A percentile compares a stretch with the other conserved stretches of the same genome.
Conservation (phyloP, 2,113 vertebrate genomes). For the Microtus richardsoni region DNA sequence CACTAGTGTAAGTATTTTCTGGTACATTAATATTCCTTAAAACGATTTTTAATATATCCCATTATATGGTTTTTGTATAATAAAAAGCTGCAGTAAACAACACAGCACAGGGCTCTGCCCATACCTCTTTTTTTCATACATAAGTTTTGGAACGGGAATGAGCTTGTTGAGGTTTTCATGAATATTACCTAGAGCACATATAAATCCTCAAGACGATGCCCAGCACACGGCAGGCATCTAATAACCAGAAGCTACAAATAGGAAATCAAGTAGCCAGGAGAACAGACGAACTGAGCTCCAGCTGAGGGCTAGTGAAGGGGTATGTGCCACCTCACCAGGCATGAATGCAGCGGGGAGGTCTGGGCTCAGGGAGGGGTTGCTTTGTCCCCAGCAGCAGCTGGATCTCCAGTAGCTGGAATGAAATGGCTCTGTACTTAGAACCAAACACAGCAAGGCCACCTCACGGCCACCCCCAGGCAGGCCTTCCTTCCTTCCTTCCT, state of each 20-base stretch:
- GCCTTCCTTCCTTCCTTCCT: too few species aligned
- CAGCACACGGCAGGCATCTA: background rate
- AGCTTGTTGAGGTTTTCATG: background rate
- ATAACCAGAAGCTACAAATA: background rate
- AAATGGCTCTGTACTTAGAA: background rate
- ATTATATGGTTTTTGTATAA: background rate
- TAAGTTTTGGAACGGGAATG: background rate
- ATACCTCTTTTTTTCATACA: background rate
- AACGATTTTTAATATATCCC: background rate
- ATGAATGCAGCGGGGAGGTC: accelerated
- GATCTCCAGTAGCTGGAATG: background rate
- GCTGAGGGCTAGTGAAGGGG: background rate
- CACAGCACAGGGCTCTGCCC: background rate
- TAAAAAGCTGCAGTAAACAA: conserved; percentile 14
- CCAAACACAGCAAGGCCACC: accelerated
- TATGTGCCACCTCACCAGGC: accelerated
- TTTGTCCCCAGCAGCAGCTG: background rate
- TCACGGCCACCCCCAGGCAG: accelerated
- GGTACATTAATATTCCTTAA: conserved; percentile 14
- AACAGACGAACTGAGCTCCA: background rate
- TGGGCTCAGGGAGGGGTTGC: background rate
- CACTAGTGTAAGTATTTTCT: conserved; percentile 16
- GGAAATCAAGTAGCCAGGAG: background rate
- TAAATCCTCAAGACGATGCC: background rate
- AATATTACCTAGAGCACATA: background rate